These are phyloP conservation scores for Crotalus tigris DNA, from an alignment of 2,113 vertebrate species.

Conservation along the genomic window DNA sequence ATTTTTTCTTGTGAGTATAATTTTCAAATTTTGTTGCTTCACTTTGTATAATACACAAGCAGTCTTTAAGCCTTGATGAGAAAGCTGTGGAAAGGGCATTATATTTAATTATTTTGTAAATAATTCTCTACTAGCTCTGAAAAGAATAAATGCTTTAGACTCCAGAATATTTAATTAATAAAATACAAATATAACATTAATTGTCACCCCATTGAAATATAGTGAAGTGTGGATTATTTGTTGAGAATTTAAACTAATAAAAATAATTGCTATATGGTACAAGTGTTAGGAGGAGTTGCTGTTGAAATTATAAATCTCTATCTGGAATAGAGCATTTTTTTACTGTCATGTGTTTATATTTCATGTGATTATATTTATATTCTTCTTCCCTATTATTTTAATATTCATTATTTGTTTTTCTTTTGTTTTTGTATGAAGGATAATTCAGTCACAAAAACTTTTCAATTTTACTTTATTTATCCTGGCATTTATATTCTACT, in stretches of 20 bases:
- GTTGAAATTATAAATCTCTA: not conserved
- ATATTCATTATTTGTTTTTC: not conserved
- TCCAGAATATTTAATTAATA: slow-evolving; percentile 50
- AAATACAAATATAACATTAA: slow-evolving; percentile 50
- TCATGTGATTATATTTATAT: not conserved
- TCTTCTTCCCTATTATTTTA: not conserved
- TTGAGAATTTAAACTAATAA: not conserved
- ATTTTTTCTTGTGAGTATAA: slow-evolving; percentile 38
- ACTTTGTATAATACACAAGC: slow-evolving; percentile 11
- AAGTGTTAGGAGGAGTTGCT: not conserved
- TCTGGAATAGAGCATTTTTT: not conserved
- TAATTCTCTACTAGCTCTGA: not conserved
- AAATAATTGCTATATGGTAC: not conserved
- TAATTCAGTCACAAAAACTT: not conserved
- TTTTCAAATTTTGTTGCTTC: not conserved
- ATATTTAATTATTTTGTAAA: not conserved
- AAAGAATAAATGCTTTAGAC: slow-evolving; percentile 47
- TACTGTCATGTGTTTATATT: not conserved
- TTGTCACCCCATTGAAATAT: slow-evolving; percentile 28
- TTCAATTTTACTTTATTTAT: not conserved
- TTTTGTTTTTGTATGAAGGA: not conserved
- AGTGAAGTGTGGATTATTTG: slow-evolving; percentile 24
- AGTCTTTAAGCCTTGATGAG: not conserved
- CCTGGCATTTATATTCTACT: not conserved
- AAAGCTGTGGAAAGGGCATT: not conserved